Evolutionary conservation across 2,113 vertebrate species (phyloP).

Genomic region (Chaetura pelagica): DNA sequence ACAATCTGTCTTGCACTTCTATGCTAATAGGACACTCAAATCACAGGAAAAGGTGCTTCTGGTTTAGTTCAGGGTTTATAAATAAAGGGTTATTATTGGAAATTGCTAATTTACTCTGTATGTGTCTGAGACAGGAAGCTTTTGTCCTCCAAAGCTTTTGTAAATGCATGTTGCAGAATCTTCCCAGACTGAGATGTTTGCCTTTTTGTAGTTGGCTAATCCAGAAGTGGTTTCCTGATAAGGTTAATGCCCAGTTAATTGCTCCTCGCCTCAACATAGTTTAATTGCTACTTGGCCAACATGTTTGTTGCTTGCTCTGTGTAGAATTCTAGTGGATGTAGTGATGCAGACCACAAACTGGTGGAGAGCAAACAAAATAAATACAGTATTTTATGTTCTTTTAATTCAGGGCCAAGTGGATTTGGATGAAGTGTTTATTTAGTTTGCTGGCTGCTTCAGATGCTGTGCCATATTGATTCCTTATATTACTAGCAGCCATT

Average conservation of each 20-base stretch:
- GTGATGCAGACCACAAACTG: constrained; percentile 67
- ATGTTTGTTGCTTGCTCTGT: constrained; percentile 67
- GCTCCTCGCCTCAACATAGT: constrained; percentile 69
- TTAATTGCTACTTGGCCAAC: constrained; percentile 75
- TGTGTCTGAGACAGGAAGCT: constrained; percentile 43
- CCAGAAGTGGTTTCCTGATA: constrained; percentile 69
- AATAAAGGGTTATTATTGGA: constrained; percentile 37
- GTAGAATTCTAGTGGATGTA: constrained; percentile 56
- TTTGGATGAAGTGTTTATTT: constrained; percentile 88
- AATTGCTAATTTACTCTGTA: constrained; percentile 4
- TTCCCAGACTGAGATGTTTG: constrained; percentile 47
- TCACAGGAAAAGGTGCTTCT: constrained; percentile 26
- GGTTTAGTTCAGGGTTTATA: constrained; percentile 45
- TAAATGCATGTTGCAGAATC: constrained; percentile 58
- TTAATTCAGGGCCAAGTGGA: constrained; percentile 85
- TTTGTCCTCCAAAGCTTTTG: constrained; percentile 60
- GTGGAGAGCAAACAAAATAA: constrained; percentile 79
- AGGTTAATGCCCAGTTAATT: constrained; percentile 80
- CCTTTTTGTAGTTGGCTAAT: constrained; percentile 63
- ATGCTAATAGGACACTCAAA: not conserved
- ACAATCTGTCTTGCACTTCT: not conserved
- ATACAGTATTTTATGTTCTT: constrained; percentile 85
- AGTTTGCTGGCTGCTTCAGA: constrained; percentile 81
- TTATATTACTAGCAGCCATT: constrained; percentile 83
- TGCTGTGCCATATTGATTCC: constrained; percentile 81